Percentiles rank a stretch among this genome's conserved stretches.
Conservation (phyloP, 37 sponge, comb jelly and placozoan genomes). For the Ianthella basta region DNA sequence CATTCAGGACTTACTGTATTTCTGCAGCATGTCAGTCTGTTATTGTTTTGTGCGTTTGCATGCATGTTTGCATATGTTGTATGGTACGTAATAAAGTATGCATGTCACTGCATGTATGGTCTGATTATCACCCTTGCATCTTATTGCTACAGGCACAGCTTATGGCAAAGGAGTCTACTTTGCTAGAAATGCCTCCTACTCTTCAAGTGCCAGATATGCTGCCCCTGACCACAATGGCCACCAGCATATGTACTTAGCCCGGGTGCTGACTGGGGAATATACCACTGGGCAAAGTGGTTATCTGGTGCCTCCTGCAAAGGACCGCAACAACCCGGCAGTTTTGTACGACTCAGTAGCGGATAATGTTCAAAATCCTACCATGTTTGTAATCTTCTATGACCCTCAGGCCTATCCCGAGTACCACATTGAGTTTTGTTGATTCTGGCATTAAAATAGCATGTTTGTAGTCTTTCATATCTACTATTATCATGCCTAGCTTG, state of each 20-base stretch:
- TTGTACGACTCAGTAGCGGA: constrained; percentile 56
- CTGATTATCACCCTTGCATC: background rate
- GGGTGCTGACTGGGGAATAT: constrained; percentile 63
- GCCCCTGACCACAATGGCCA: constrained; percentile 36
- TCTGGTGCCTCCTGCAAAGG: constrained; percentile 58
- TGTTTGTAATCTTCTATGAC: constrained; percentile 68
- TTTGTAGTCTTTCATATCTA: too few relatives aligned
- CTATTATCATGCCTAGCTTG: too few relatives aligned
- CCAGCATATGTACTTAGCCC: constrained; percentile 55
- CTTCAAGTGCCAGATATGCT: constrained; percentile 44
- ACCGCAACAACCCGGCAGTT: background rate
- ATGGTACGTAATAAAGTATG: too few relatives aligned
- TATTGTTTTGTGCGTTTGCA: too few relatives aligned
- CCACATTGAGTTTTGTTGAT: constrained; percentile 43
- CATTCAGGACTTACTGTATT: too few relatives aligned
- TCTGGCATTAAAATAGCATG: too few relatives aligned
- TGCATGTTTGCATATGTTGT: too few relatives aligned
- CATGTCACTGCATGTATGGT: background rate
- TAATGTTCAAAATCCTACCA: constrained; percentile 45
- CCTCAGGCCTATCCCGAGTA: constrained; percentile 73
- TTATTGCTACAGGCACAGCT: too few relatives aligned
- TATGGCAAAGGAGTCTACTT: constrained; percentile 53
- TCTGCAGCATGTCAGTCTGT: too few relatives aligned
- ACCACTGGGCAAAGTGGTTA: constrained; percentile 20
- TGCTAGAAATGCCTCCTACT: constrained; percentile 60